Base-by-base conservation (phyloP, 2,888 invertebrate genomes). In the Thymelicus acteon region DNA sequence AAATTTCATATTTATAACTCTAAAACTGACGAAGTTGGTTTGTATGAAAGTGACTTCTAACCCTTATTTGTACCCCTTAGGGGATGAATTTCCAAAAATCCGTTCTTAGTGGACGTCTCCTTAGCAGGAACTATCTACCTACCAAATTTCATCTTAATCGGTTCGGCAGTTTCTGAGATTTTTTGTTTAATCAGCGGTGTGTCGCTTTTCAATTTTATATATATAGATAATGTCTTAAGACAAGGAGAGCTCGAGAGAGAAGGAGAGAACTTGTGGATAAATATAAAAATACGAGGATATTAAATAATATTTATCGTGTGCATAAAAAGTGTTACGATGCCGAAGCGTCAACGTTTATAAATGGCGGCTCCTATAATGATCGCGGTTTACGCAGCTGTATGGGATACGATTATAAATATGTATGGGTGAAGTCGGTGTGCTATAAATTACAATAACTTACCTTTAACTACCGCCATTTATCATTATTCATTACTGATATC, bases 361-460 rank as follows among this genome's bases (percentile, higher is more conserved):
- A 44, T 44, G 44, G 44, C 19, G 49, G 49, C 19, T 52, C 19
- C 49, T 19, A 19, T 52, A 52, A 19, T 52, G 49, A 52, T 52
- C 10, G 19, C 49, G 49, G 7, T 15, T 8, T 19, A 52, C 44
- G 40, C 19, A 52, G 15, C 49, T 52, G 19, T 19, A 52, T 2
- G 7, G 2, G 15, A 0, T 52, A 2, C 31, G 31, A 31, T 31
- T 52, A 52, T 49, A 49, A 49, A 49, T 52, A 52, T 52, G 49
- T 52, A 52, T 52, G 19, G 8, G 15, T 6, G 19, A 10, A 15
- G 49, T 52, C 49, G 49, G 44, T 31, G 31, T 31, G 31, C 19
- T 8, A 44, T 60, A 60, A 19, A 60, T 60, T 60, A 60, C 44
- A 60, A 60, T 60, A 60, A 60, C 40, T 60, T 60, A 60, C 39